Conservation (phyloP, 2,888 invertebrate genomes). For the Sturmia bella region DNA sequence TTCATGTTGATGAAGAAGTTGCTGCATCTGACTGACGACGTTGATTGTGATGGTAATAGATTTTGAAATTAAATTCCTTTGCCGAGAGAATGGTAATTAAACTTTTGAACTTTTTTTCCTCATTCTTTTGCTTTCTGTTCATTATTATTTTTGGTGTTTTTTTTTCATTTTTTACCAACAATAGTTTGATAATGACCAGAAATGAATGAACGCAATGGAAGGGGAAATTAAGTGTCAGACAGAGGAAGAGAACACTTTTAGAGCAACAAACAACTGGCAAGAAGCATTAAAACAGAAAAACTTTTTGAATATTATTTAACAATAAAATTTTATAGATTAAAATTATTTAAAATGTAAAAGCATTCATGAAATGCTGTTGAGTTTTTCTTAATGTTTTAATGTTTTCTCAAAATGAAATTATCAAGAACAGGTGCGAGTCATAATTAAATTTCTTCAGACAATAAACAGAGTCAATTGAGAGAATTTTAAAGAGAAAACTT, state of each 20-base stretch:
- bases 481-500: conserved; percentile 7
- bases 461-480: conserved; percentile 26
- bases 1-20: conserved; percentile 11
- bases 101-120: conserved; percentile 76
- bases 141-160: no score
- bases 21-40: conserved; percentile 28
- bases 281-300: neutral
- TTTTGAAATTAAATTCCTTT: conserved; percentile 69
- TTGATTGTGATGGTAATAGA: conserved; percentile 52
- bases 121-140: neutral
- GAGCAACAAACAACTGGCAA: conserved; percentile 7
- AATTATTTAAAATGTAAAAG: conserved; percentile 32
- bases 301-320: conserved; percentile 47
- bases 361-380: neutral
- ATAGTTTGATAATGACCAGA: conserved; percentile 45
- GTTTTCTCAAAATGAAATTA: conserved; percentile 6
- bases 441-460: conserved; percentile 39
- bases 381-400: conserved; percentile 11
- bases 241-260: conserved; percentile 17
- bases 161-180: conserved; percentile 4
- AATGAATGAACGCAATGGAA: neutral
- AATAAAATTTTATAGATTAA: conserved; percentile 52
- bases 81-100: conserved; percentile 77
- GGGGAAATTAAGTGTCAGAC: conserved; percentile 59
- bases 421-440: conserved; percentile 40